A percentile compares a stretch with the other conserved stretches of the same genome.
Evolutionary conservation across 2,113 vertebrate species (phyloP).

Genomic region (Malurus elegans): DNA sequence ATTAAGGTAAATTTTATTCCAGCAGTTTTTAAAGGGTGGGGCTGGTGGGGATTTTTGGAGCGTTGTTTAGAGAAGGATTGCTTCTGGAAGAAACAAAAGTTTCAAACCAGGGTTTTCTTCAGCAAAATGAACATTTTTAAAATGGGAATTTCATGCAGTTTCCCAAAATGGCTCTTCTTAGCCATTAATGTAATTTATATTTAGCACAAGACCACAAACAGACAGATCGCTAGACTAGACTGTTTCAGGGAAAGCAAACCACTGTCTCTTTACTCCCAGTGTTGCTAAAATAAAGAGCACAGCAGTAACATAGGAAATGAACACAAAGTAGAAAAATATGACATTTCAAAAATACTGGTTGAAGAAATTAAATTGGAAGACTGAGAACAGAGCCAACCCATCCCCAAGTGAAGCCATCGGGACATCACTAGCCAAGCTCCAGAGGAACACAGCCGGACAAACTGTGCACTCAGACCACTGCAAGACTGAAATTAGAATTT

Average conservation of each 20-base stretch:
- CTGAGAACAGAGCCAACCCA: background rate
- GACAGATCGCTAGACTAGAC: background rate
- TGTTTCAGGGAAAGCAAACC: background rate
- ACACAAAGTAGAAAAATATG: background rate
- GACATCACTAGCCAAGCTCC: background rate
- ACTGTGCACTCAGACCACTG: rapidly evolving
- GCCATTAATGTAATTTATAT: constrained; percentile 49
- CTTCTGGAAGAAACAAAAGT: background rate
- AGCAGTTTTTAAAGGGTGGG: background rate
- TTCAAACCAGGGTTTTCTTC: background rate
- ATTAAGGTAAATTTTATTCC: background rate
- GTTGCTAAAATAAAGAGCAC: background rate
- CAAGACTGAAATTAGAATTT: background rate
- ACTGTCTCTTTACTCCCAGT: background rate
- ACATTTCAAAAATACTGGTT: background rate
- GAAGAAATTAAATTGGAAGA: background rate
- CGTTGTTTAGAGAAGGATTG: background rate
- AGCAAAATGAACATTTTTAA: constrained; percentile 11
- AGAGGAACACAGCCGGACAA: background rate
- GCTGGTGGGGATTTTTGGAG: background rate
- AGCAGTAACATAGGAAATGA: background rate
- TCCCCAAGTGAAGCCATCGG: background rate
- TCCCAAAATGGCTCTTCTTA: constrained; percentile 16
- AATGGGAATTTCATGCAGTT: constrained; percentile 33
- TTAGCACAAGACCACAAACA: constrained; percentile 48